These are phyloP conservation scores for Eremobia ochroleuca DNA, from an alignment of 2,888 invertebrate species.

Conservation along the genomic window DNA sequence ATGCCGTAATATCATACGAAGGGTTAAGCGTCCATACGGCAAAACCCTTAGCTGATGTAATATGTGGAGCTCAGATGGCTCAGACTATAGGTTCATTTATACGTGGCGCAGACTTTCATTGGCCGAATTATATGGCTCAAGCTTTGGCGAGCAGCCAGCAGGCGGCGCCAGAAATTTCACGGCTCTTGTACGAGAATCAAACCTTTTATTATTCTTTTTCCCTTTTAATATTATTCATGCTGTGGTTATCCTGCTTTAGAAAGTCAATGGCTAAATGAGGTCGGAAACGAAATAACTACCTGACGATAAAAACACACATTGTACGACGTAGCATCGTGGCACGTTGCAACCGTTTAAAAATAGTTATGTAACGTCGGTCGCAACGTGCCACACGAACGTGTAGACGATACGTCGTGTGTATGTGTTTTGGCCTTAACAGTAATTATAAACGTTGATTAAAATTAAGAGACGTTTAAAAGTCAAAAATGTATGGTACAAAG, in stretches of 20 bases:
- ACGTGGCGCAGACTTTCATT: constrained; percentile 50
- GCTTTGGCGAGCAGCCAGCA: constrained; percentile 65
- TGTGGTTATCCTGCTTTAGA: constrained; percentile 39
- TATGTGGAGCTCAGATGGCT: constrained; percentile 13
- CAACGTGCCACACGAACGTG: no score
- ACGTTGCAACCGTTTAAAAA: no score
- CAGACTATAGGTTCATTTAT: constrained; percentile 36
- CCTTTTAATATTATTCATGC: constrained; percentile 57
- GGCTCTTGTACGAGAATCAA: constrained; percentile 54
- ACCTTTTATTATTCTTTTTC: constrained; percentile 57
- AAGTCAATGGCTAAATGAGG: constrained; percentile 30
- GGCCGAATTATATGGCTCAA: constrained; percentile 49
- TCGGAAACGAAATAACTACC: constrained; percentile 20
- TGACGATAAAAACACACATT: neutral
- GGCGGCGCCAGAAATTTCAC: constrained; percentile 61
- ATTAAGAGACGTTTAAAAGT: no score
- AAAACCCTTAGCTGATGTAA: constrained; percentile 16
- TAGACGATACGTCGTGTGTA: neutral
- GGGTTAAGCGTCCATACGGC: neutral
- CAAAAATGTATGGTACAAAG: neutral
- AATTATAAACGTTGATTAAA: no score
- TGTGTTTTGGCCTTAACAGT: neutral
- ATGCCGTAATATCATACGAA: neutral
- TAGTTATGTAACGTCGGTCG: neutral
- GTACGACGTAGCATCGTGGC: no score